These are phyloP conservation scores for Sturnus vulgaris DNA, from an alignment of 2,113 vertebrate species.

Conservation along the genomic window DNA sequence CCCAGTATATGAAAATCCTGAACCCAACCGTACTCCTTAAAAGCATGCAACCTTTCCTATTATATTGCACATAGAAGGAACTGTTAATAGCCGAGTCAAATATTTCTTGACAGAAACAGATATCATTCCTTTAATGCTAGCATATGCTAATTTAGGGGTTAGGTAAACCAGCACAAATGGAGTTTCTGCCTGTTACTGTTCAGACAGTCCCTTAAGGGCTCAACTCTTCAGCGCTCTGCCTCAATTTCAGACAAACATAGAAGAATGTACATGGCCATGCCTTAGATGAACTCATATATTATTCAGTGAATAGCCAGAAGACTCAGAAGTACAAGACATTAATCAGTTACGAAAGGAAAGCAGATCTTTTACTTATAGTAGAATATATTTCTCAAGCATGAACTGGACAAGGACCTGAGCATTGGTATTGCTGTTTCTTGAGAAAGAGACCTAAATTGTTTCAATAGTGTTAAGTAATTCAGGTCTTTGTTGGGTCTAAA, in stretches of 20 bases:
- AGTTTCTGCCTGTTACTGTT: not conserved
- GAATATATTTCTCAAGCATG: not conserved
- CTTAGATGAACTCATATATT: not conserved
- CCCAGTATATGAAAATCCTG: not conserved
- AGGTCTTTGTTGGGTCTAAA: not conserved
- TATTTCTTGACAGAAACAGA: not conserved
- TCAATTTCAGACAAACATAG: not conserved
- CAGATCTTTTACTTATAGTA: not conserved
- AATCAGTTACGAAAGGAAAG: not conserved
- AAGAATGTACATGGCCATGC: not conserved
- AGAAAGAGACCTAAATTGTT: not conserved
- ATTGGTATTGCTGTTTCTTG: not conserved
- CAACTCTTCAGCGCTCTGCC: not conserved
- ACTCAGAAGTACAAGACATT: not conserved
- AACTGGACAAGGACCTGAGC: not conserved
- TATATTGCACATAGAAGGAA: not conserved
- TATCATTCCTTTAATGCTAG: not conserved
- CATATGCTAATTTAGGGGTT: not conserved
- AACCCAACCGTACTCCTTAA: accelerated
- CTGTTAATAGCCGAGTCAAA: not conserved
- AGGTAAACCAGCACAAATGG: not conserved
- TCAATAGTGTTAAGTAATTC: not conserved
- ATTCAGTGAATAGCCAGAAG: not conserved
- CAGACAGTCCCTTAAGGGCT: not conserved
- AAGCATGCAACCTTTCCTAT: not conserved